phyloP scores from a whole-genome alignment of 2,113 vertebrate genomes.

The Catagonus wagneri region DNA sequence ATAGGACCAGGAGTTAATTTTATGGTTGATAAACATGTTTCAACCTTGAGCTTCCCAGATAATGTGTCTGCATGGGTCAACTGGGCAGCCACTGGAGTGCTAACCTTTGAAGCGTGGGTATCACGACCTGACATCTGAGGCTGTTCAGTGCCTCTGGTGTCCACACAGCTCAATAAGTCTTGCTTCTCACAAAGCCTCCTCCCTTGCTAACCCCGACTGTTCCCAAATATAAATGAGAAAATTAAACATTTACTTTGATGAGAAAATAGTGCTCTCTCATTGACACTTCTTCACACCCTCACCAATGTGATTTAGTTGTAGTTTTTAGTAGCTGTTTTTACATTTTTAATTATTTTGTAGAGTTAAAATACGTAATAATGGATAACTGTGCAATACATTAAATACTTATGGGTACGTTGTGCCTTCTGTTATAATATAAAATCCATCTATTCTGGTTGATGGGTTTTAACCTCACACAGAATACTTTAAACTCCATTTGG shows the following conservation, averaged over 20 bases:
- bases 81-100: constrained; percentile 73
- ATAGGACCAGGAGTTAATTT: constrained; percentile 63
- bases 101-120: constrained; percentile 74
- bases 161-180: constrained; percentile 76
- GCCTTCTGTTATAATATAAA: constrained; percentile 94
- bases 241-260: constrained; percentile 85
- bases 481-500: constrained; percentile 99
- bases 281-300: constrained; percentile 60
- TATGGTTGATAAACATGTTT: constrained; percentile 69
- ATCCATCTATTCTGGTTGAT: constrained; percentile 96
- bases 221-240: constrained; percentile 81
- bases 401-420: constrained; percentile 92
- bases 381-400: constrained; percentile 90
- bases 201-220: constrained; percentile 62
- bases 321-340: constrained; percentile 82
- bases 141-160: constrained; percentile 68
- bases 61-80: constrained; percentile 72
- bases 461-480: constrained; percentile 99
- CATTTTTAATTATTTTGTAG: constrained; percentile 88
- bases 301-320: constrained; percentile 74
- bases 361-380: constrained; percentile 89
- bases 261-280: constrained; percentile 69
- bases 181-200: constrained; percentile 59
- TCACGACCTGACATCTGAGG: constrained; percentile 70
- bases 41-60: constrained; percentile 66